phyloP scores from a whole-genome alignment of 2,797 vertebrate species.

The Cossypha heuglini region DNA sequence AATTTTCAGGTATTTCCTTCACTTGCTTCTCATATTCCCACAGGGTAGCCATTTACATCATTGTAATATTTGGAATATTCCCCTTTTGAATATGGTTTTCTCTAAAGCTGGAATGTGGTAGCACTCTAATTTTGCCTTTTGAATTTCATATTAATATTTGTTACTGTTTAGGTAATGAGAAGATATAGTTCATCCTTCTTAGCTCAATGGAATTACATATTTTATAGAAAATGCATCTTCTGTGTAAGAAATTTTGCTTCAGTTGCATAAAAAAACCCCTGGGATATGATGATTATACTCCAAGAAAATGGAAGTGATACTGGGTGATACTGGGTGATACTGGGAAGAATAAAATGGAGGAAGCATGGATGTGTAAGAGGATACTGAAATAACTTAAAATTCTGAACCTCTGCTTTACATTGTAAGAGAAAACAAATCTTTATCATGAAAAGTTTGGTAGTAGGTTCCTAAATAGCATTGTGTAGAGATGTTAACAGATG shows the following conservation, averaged over 20 bases:
- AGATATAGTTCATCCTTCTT: neutral
- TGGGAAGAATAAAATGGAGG: neutral
- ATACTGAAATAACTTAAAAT: neutral
- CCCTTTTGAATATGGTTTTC: neutral
- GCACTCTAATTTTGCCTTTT: neutral
- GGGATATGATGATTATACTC: neutral
- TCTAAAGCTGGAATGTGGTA: neutral
- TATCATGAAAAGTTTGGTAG: neutral
- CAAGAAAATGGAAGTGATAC: neutral
- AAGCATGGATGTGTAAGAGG: neutral
- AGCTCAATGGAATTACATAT: neutral
- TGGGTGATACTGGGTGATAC: neutral
- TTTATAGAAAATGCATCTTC: neutral
- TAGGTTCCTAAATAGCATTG: neutral
- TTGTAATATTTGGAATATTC: neutral
- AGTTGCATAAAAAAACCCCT: neutral
- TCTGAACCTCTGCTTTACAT: neutral
- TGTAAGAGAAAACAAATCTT: neutral
- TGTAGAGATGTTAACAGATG: neutral
- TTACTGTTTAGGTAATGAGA: neutral
- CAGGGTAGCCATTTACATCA: neutral
- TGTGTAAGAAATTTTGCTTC: neutral
- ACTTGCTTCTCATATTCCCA: neutral
- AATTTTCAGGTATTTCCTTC: neutral
- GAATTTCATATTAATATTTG: accelerated